Evolutionary conservation across 2,113 vertebrate species (phyloP).

Genomic region (Amblyornis subalaris): DNA sequence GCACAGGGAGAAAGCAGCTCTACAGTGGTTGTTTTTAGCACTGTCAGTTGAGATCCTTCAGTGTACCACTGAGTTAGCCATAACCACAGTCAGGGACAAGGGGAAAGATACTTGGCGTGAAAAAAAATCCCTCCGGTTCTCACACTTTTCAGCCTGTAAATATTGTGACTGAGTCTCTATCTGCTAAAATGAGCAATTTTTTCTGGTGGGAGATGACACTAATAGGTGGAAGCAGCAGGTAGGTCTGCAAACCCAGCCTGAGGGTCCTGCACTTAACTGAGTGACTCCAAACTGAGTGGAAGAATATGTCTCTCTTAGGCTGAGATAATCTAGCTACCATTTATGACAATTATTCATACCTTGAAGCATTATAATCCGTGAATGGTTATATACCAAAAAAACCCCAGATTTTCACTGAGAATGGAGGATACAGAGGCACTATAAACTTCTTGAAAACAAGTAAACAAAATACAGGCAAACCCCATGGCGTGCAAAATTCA

Average conservation of each 20-base stretch:
- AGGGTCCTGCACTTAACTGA: not conserved
- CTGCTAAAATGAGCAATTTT: not conserved
- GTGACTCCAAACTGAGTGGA: not conserved
- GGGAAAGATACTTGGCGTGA: not conserved
- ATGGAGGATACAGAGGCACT: not conserved
- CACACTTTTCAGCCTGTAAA: not conserved
- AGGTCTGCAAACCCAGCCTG: not conserved
- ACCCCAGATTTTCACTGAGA: not conserved
- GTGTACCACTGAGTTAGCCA: not conserved
- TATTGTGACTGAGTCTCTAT: not conserved
- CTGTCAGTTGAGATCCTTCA: not conserved
- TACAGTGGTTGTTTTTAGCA: fast-evolving
- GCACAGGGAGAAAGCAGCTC: not conserved
- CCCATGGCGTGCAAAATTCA: not conserved
- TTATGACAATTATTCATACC: not conserved
- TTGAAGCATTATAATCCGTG: not conserved
- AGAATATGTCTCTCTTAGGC: not conserved
- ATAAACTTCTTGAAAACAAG: not conserved
- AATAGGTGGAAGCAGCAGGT: not conserved
- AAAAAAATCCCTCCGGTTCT: not conserved
- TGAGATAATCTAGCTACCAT: not conserved
- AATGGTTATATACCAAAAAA: not conserved
- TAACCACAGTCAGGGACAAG: not conserved
- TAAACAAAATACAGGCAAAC: not conserved
- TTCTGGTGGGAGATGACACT: not conserved